phyloP scores from a whole-genome alignment of 2,113 vertebrate genomes.

The Tetrax tetrax region DNA sequence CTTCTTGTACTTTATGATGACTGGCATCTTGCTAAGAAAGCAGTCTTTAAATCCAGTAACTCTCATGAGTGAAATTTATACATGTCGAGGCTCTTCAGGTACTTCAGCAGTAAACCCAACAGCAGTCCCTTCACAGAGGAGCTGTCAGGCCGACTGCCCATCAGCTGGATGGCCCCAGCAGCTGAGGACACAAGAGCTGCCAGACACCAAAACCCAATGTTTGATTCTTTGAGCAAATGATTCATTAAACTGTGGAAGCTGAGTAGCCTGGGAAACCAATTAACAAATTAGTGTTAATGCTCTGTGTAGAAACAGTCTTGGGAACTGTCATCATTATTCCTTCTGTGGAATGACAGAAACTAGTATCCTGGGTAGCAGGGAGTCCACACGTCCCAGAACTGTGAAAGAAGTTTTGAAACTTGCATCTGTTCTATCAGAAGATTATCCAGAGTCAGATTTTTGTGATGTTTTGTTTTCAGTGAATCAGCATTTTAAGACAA shows the following conservation, averaged over 20 bases:
- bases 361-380: background rate
- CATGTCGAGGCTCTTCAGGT: background rate
- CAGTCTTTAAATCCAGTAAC: background rate
- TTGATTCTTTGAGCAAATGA: background rate
- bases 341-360: background rate
- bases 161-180: background rate
- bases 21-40: background rate
- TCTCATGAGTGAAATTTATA: background rate
- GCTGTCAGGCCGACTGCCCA: background rate
- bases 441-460: background rate
- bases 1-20: background rate
- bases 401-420: background rate
- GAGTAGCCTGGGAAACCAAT: conserved; percentile 48
- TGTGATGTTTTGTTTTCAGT: background rate
- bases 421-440: background rate
- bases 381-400: background rate
- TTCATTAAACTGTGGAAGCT: conserved; percentile 42
- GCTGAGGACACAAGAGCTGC: background rate
- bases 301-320: conserved; percentile 24
- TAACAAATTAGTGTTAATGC: conserved; percentile 17
- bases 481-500: background rate
- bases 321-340: conserved; percentile 37
- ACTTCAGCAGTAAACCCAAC: background rate
- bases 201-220: background rate
- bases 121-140: background rate